Base-by-base conservation (phyloP, 2,888 invertebrate genomes). In the Leucophenga montana region DNA sequence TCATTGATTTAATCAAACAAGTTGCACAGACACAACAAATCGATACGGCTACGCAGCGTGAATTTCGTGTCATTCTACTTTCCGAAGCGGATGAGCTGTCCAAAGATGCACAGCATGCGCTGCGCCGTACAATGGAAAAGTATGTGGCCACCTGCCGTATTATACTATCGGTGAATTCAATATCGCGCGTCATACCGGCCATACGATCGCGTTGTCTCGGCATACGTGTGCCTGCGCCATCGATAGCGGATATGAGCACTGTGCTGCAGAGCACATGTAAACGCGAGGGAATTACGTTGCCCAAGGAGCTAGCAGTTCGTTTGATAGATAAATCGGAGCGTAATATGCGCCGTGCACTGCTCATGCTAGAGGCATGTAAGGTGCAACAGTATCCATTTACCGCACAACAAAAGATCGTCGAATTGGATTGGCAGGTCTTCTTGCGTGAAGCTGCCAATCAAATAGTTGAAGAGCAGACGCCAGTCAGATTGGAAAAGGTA, bases 61-160 rank as follows among this genome's bases (percentile, higher is more conserved):
- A 97, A 74, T 99, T 99, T 86, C 99, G 99, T 92, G 98, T 99
- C 54, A 95, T 99, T 16, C 92, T 99, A 11, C 89, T 99, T 70
- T 96, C 96, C 68, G 98, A 99, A 88, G 98, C 97, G 0, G 99
- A 99, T 87, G 93, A 94, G 73, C 90, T 99, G 53, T 95, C 97
- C 0, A 97, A 96, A 88, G 99, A 99, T 90, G 99, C 99, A 0
- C 99, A 99, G 86, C 98, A 99, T 89, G 99, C 98, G 0, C 90
- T 99, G 65, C 93, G 99, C 78, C 92, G 99, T 59, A 99, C 99
- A 0, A 99, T 99, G 99, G 99, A 99, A 89, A 99, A 99, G 87
- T 99, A 99, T 89, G 95, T 97, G 69, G 91, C 95, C 16, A 97
- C 97, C 1, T 99, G 99, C 87, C 92, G 99, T 16, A 90, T 99